These are phyloP conservation scores for Sandelia bainsii DNA, from an alignment of 2,797 vertebrate genomes.

Conservation along the genomic window DNA sequence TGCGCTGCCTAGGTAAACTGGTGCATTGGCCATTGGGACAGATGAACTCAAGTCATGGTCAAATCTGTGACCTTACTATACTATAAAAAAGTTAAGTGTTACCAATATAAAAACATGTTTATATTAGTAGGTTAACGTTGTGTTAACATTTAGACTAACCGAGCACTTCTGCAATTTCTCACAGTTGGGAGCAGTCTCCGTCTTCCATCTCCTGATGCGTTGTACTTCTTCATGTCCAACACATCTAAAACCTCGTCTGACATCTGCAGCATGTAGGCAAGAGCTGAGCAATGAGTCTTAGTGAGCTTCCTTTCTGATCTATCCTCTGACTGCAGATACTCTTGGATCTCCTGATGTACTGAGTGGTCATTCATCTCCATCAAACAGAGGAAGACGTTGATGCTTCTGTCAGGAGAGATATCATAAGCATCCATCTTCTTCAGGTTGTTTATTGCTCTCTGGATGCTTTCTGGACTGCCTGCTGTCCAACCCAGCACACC, in stretches of 20 bases:
- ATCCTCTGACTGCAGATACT: slow-evolving; percentile 33
- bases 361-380: slow-evolving; percentile 59
- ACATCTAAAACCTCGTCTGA: slow-evolving; percentile 47
- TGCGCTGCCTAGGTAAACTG: too few species aligned
- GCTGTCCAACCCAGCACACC: slow-evolving; percentile 13
- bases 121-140: neutral
- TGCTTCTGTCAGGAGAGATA: slow-evolving; percentile 40
- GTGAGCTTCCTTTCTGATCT: slow-evolving; percentile 26
- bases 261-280: slow-evolving; percentile 59
- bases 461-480: slow-evolving; percentile 22
- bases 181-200: slow-evolving; percentile 46
- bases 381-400: slow-evolving; percentile 60
- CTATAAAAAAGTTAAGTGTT: too few species aligned
- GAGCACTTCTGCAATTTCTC: slow-evolving; percentile 41
- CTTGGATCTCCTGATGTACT: slow-evolving; percentile 49
- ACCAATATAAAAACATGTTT: too few species aligned
- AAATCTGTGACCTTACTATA: too few species aligned
- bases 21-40: too few species aligned
- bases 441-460: slow-evolving; percentile 27
- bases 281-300: slow-evolving; percentile 47
- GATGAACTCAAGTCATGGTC: too few species aligned
- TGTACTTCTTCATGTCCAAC: slow-evolving; percentile 39
- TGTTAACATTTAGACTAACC: slow-evolving; percentile 27
- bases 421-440: slow-evolving; percentile 31
- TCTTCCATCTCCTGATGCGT: slow-evolving; percentile 25